Base-by-base conservation (phyloP, 2,888 invertebrate species). In the Pemphredon lugubris region DNA sequence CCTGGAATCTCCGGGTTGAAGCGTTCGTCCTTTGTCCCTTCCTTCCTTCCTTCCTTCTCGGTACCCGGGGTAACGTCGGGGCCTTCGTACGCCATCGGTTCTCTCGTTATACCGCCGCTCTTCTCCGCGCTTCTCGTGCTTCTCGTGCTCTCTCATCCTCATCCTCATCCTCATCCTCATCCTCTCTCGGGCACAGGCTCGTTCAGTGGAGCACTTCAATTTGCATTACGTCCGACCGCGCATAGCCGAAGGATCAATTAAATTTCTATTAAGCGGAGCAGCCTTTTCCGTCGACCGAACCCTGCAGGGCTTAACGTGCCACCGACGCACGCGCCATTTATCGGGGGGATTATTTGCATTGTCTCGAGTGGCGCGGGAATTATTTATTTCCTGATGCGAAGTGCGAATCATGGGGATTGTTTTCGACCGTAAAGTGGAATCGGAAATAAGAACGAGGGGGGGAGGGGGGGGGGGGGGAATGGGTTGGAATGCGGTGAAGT, bases 221-320 rank as follows among this genome's bases (percentile, higher is more conserved):
- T 88, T 86, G 85, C 84, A 86, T 88, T 85, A 86, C 83, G 84
- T 80, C 80, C 84, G 76, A 86, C 80, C 82, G 85, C 84, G 82
- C 81, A 85, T 84, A 88, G 85, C 84, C 84, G 82, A 86, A 88
- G 86, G 87, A 88, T 88, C 87, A 87, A 88, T 88, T 87, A 88
- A 88, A 87, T 88, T 88, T 87, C 88, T 88, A 88, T 88, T 87
- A 88, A 88, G 81, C 84, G 72, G 63, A 72, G 76, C 84, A 79
- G 80, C 74, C 83, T 84, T 85, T 84, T 84, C 79, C 79, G 50
- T 45, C 42, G 53, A 42, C 34, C 71, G 55, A 65, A 60, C 63
- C n/a, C 59, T 20, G 50, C 40, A 66, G 48, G 55, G 59, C 65
- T 69, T 66, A 60, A 39, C 63, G 44, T 44, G 34, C 45, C 51